Evolutionary conservation across 2,888 invertebrate genomes (phyloP).

Genomic region (Aspidapion aeneum): DNA sequence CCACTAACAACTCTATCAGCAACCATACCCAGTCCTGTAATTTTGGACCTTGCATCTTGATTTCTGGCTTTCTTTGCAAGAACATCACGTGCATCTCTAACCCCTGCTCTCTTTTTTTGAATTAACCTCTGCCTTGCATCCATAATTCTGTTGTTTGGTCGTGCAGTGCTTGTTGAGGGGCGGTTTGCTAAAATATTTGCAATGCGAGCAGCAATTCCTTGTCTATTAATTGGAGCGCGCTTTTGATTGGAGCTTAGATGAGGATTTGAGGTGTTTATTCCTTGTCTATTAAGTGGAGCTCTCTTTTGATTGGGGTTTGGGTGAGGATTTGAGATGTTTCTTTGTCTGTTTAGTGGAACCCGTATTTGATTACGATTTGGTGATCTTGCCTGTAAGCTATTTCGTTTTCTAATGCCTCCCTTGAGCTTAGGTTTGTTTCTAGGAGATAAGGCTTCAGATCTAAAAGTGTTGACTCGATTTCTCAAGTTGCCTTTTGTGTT

Average conservation of each 20-base stretch:
- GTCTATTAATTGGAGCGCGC: not conserved
- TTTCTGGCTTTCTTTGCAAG: constrained; percentile 70
- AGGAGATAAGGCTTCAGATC: not conserved
- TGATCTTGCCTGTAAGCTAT: not conserved
- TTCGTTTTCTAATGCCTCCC: not conserved
- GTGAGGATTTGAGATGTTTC: too few relatives aligned
- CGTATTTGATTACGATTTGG: not conserved
- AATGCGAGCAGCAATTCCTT: not conserved
- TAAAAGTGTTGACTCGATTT: not conserved
- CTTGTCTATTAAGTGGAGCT: too few relatives aligned
- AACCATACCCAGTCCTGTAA: constrained; percentile 65
- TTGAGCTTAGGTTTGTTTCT: not conserved
- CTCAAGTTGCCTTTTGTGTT: not conserved
- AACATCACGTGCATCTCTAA: constrained; percentile 78
- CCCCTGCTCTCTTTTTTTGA: constrained; percentile 70
- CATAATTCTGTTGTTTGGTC: constrained; percentile 41
- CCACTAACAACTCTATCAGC: constrained; percentile 55
- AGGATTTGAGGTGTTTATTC: too few relatives aligned
- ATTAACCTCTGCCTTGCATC: constrained; percentile 80
- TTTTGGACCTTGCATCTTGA: constrained; percentile 70
- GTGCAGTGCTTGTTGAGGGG: not conserved
- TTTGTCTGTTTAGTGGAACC: too few relatives aligned
- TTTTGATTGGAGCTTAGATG: not conserved
- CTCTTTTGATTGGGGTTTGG: not conserved
- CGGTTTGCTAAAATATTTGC: not conserved